phyloP scores from a whole-genome alignment of 2,113 vertebrate genomes.

The Glareola pratincola region DNA sequence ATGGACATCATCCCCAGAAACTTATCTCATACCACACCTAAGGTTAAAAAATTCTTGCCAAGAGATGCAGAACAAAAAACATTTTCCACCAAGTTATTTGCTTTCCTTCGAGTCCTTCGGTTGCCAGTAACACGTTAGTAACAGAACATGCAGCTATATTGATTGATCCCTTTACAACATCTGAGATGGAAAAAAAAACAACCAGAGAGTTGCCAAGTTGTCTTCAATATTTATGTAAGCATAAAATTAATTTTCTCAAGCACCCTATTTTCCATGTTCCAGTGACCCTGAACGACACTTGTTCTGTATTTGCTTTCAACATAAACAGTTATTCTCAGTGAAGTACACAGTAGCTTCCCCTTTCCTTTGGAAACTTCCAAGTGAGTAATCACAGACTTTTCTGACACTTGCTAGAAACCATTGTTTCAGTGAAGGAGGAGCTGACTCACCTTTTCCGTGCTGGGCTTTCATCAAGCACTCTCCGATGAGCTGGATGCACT shows the following conservation, averaged over 20 bases:
- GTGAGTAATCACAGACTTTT: neutral
- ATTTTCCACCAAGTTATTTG: neutral
- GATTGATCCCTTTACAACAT: neutral
- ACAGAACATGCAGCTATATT: neutral
- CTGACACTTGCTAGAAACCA: neutral
- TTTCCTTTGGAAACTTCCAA: conserved; percentile 39
- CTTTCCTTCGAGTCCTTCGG: neutral
- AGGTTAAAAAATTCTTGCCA: neutral
- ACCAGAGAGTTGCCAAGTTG: neutral
- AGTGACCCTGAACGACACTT: neutral
- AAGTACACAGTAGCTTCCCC: conserved; percentile 46
- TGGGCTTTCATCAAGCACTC: conserved; percentile 92
- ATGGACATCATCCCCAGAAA: neutral
- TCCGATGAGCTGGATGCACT: conserved; percentile 89
- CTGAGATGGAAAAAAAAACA: neutral
- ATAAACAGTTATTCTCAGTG: conserved; percentile 36
- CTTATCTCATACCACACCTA: neutral
- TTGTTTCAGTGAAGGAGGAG: neutral
- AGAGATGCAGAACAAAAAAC: neutral
- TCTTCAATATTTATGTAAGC: neutral
- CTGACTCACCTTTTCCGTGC: conserved; percentile 84
- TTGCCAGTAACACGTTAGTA: neutral
- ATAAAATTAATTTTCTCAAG: conserved; percentile 36
- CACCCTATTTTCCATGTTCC: neutral
- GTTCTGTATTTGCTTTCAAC: neutral